Base-by-base conservation (phyloP, 2,888 invertebrate genomes). In the Scaptomyza parva region DNA sequence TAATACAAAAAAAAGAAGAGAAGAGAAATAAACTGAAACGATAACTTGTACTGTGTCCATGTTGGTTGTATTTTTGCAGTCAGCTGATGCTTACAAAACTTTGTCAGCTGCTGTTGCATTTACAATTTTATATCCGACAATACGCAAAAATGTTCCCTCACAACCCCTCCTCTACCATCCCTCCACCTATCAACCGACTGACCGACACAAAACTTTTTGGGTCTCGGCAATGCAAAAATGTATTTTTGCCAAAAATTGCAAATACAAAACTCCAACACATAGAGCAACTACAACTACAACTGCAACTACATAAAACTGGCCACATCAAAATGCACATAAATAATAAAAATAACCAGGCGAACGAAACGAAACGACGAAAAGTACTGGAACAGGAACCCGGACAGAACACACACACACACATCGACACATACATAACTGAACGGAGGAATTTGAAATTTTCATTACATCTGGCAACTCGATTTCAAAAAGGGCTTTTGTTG, bases 301-400 rank as follows among this genome's bases (percentile, higher is more conserved):
- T 8, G 2, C 52, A 48, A 59, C 28, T 48, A 47, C 54, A 39
- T 53, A 58, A 63, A 71, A 76, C 73, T 87, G 71, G 72, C 63
- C 86, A 80, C 88, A 88, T 88, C 82, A 83, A 88, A 83, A 83
- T 83, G 82, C 86, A 83, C 88, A 83, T 83, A 83, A 88, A 83
- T 83, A 83, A 83, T 83, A 83, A 76, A 82, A 86, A 88, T 70
- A 83, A 69, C 68, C 78, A 68, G 52, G 59, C 79, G 47, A 66
- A 54, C 57, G 12, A 35, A 14, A 35, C 35, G 55, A 18, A 64
- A 50, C 40, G 48, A 63, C 53, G 70, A 66, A 57, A 62, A 22
- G 33, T 33, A 80, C 83, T 82, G 80, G 64, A 85, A 70, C 68
- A 84, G 76, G 63, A 81, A 74, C 60, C 52, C 51, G 64, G 37